Conservation (phyloP, 35 echinoderm and acorn worm species). For the Hemicentrotus pulcherrimus region DNA sequence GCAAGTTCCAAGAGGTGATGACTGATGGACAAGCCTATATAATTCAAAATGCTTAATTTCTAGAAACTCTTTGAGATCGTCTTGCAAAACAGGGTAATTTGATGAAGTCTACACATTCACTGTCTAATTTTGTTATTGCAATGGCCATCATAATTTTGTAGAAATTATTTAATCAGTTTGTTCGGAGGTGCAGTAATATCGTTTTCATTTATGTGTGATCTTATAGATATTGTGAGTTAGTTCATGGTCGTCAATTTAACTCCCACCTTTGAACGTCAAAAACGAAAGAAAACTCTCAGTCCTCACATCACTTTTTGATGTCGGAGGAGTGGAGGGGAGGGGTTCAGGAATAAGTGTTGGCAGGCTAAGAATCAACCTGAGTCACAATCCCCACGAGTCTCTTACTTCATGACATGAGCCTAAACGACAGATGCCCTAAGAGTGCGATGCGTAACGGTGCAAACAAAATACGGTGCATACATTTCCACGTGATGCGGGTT, state of each 20-base stretch:
- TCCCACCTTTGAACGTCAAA: not conserved
- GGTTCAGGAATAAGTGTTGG: not conserved
- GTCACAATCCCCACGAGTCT: slow-evolving; percentile 16
- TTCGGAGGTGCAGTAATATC: too few species aligned
- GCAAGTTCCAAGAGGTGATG: too few species aligned
- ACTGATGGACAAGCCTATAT: too few species aligned
- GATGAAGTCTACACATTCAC: too few species aligned
- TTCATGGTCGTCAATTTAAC: not conserved
- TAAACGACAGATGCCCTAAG: slow-evolving; percentile 27
- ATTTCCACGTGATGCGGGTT: not conserved
- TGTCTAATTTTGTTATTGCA: too few species aligned
- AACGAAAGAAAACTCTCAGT: not conserved
- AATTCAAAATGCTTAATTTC: too few species aligned
- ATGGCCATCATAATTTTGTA: too few species aligned
- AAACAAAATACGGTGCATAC: not conserved
- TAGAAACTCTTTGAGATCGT: too few species aligned
- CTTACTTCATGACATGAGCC: not conserved
- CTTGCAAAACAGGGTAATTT: too few species aligned
- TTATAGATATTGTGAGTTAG: not conserved
- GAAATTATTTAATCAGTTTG: too few species aligned
- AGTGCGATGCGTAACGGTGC: slow-evolving; percentile 24
- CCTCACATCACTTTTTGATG: not conserved
- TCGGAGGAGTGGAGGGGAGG: not conserved
- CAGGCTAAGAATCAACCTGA: not conserved
- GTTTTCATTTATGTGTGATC: too few species aligned